Conservation (phyloP, 2,888 invertebrate species). For the Tuta absoluta region DNA sequence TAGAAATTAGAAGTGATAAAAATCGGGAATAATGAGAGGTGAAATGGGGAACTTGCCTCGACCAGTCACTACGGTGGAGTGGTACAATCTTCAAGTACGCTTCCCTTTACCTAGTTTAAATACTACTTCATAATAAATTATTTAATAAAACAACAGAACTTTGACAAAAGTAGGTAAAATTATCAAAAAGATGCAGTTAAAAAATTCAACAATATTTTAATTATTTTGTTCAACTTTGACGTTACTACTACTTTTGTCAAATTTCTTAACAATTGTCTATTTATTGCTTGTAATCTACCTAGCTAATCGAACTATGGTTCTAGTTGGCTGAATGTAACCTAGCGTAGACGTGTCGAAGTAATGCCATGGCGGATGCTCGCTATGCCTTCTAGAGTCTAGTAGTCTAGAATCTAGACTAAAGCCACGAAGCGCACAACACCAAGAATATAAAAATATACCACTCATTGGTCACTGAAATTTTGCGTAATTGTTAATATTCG, state of each 20-base stretch:
- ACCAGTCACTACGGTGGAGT: conserved; percentile 22
- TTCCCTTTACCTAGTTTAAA: conserved; percentile 49
- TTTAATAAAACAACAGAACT: conserved; percentile 57
- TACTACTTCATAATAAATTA: conserved; percentile 52
- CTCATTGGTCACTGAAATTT: conserved; percentile 41
- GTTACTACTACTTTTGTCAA: conserved; percentile 62
- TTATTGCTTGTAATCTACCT: conserved; percentile 75
- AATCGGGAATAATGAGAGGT: background rate
- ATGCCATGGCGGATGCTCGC: conserved; percentile 37
- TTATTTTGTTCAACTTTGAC: conserved; percentile 32
- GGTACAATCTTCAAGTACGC: conserved; percentile 57
- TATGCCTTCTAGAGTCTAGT: conserved; percentile 41
- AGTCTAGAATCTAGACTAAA: no score
- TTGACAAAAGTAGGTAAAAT: conserved; percentile 64
- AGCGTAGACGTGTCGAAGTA: conserved; percentile 26
- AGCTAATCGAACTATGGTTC: conserved; percentile 49
- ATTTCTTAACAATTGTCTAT: conserved; percentile 64
- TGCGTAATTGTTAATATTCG: conserved; percentile 22
- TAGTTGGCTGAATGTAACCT: conserved; percentile 30
- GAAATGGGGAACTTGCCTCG: background rate
- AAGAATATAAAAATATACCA: conserved; percentile 50
- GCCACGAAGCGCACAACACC: conserved; percentile 56
- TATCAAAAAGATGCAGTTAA: conserved; percentile 49
- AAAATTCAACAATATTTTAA: conserved; percentile 41
- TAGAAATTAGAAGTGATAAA: conserved; percentile 43